Evolutionary conservation across 2,888 invertebrate genomes (phyloP), one percentile per base, ranked within the genome.

Genomic region (Erynnis tages): DNA sequence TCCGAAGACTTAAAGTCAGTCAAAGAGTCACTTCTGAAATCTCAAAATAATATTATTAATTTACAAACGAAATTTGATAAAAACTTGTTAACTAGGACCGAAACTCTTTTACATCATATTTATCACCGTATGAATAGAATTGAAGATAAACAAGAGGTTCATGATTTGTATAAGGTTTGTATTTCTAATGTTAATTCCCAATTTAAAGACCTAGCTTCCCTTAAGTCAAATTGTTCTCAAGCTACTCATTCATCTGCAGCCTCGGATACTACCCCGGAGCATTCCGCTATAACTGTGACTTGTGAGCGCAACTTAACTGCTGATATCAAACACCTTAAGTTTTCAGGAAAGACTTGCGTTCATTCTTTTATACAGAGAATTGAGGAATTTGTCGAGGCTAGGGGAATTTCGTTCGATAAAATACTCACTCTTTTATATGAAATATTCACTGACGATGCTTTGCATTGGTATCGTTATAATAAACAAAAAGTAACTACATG

Each of bases 1-100:
- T 2, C 2, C 5, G 59, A 57, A 3, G 60, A 60, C 29, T 48
- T 60, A 16, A 52, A 53, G 14, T 50, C 19, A 4, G 49, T 54
- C 5, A 53, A 45, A n/a, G 57, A 62, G 7, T 50, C 53, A 7
- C 34, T 60, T 1, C 0, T 53, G 5, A 58, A 57, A 25, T 50
- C 54, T 3, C 44, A 55, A 34, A 23, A 49, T 11, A 54, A 53
- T 37, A 10, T 55, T 0, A 7, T 3, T 4, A 16, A 0, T 2
- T 17, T 35, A n/a, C 16, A 35, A 35, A n/a, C 17, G 1, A 35
- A 8, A 35, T 35, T 17, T n/a, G 35, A 35, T 16, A 35, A 17
- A 17, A 35, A 35, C 16, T 16, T 34, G 8, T 34, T 34, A 14
- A 2, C 2, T 14, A 13, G 34, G 6, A 14, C 34, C 7, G 34